Evolutionary conservation across 2,888 invertebrate genomes (phyloP), one percentile per base, ranked within the genome.

Genomic region (Malthinus seriepunctatus): DNA sequence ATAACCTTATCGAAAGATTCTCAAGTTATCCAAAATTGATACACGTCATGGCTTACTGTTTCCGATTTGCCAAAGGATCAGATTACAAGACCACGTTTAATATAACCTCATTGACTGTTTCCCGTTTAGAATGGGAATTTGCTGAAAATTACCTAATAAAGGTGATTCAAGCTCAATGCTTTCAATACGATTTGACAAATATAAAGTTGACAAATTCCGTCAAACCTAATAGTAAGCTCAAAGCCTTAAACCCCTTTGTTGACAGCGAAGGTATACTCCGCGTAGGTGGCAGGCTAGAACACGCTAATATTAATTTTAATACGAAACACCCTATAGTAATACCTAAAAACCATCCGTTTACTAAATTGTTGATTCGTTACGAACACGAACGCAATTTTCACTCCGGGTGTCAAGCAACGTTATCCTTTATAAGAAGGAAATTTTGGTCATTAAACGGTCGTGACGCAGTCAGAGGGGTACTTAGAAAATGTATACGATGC

Each of bases 211-310:
- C 0, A 15, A n/a, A 32, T 8, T 23, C 4, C 10, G 14, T 14
- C 46, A 31, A 34, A 7, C 8, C 2, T 14, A 48, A 51, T 2
- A 51, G 51, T 39, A 37, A 35, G 10, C n/a, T 60, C 1, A 11
- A 48, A 12, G 32, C 44, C 6, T 44, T 67, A 5, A 65, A 62
- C 49, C 65, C 66, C 1, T 65, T 64, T 35, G 14, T 67, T 7
- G 66, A 69, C 14, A 14, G 51, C 9, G n/a, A 51, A 4, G 51
- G 53, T 33, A 32, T 63, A 4, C n/a, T 64, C 4, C 44, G 60
- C 32, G 60, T 64, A 45, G 54, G 63, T 15, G 58, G 62, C 8
- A 31, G 63, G 8, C n/a, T 63, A 10, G 11, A 46, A 42, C 15
- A 60, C 23, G 33, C 60, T 1, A 39, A 47, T 11, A 10, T 60